Evolutionary conservation across 2,888 invertebrate genomes (phyloP).

Genomic region (Tanytarsus gracilentus): DNA sequence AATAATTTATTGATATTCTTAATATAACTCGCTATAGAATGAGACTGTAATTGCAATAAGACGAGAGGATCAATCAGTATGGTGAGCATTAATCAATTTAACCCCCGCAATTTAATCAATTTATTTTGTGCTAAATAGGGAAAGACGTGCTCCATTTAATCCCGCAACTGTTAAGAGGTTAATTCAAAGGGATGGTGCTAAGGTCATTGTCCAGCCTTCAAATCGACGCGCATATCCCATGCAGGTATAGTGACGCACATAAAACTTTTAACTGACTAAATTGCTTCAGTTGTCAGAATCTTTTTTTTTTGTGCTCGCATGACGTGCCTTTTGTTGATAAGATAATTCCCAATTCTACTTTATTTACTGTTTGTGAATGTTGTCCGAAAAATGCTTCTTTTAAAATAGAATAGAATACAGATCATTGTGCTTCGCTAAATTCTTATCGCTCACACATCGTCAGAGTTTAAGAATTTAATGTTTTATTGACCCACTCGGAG

Average conservation of each 20-base stretch:
- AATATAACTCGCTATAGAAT: too few relatives aligned
- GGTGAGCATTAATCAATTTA: not conserved
- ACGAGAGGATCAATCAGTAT: constrained; percentile 74
- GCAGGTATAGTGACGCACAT: constrained; percentile 59
- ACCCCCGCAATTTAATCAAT: not conserved
- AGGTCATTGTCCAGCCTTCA: constrained; percentile 96
- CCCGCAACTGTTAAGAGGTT: constrained; percentile 85
- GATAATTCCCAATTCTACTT: too few relatives aligned
- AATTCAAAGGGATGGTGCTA: constrained; percentile 69
- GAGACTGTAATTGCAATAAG: constrained; percentile 75
- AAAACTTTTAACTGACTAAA: too few relatives aligned
- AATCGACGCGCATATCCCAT: constrained; percentile 96
- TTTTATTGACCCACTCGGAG: constrained; percentile 1
- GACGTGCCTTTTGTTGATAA: too few relatives aligned
- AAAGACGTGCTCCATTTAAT: constrained; percentile 87
- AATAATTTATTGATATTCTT: not conserved
- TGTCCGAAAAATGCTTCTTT: too few relatives aligned
- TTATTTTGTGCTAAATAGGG: constrained; percentile 50
- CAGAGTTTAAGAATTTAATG: too few relatives aligned
- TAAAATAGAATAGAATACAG: too few relatives aligned
- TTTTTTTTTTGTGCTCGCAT: too few relatives aligned
- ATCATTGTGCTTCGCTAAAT: too few relatives aligned
- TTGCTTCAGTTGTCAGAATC: too few relatives aligned
- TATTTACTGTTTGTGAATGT: too few relatives aligned
- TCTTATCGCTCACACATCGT: too few relatives aligned